These are phyloP conservation scores for Solenopsis fugax DNA, from an alignment of 1,140 invertebrate genomes.

Conservation along the genomic window DNA sequence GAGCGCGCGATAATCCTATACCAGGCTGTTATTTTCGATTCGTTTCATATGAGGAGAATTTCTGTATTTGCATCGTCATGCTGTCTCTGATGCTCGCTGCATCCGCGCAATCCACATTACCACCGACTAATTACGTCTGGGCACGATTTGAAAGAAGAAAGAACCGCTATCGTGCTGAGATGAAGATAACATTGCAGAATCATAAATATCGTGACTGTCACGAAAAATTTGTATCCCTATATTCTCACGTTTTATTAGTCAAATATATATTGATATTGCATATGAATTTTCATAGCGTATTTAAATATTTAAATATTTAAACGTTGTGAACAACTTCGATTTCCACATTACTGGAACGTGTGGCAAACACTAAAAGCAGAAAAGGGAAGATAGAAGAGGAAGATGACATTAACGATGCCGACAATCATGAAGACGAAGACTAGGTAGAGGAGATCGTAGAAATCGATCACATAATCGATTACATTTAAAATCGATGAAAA, in stretches of 20 bases:
- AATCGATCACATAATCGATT: no score
- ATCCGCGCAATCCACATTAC: conserved; percentile 49
- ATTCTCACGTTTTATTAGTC: neutral
- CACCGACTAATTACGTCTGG: conserved; percentile 65
- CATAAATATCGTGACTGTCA: neutral
- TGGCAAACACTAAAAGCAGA: neutral
- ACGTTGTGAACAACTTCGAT: neutral
- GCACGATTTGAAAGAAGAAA: conserved; percentile 37
- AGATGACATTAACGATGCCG: neutral
- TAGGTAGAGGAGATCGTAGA: conserved; percentile 22
- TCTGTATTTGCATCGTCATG: conserved; percentile 55
- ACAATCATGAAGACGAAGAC: conserved; percentile 15
- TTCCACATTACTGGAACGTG: neutral
- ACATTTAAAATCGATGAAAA: conserved; percentile 65
- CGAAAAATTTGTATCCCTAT: neutral
- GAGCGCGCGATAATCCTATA: neutral
- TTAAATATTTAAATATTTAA: no score
- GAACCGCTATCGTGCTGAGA: neutral
- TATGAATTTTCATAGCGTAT: neutral
- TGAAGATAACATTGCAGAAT: conserved; percentile 7
- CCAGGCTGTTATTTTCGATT: conserved; percentile 66
- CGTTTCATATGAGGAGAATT: conserved; percentile 43
- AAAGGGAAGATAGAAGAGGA: neutral
- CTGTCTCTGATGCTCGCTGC: conserved; percentile 10
- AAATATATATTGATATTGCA: neutral